Percentiles rank a stretch among this genome's conserved stretches.
phyloP scores from a whole-genome alignment of 2,113 vertebrate species.

The Ictidomys tridecemlineatus region DNA sequence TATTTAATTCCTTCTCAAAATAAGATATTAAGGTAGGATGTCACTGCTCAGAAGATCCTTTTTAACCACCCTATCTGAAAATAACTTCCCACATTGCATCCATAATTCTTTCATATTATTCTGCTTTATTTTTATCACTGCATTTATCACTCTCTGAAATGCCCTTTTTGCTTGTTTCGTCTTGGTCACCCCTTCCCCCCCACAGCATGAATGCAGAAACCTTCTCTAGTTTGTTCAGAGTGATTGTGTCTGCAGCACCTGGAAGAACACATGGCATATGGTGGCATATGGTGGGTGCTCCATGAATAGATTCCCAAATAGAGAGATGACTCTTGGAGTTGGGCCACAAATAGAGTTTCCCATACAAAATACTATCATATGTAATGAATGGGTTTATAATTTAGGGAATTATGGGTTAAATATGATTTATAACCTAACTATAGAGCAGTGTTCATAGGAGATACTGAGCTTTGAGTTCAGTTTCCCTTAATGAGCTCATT shows the following conservation, averaged over 20 bases:
- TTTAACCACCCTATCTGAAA: background rate
- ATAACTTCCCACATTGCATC: background rate
- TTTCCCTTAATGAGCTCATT: background rate
- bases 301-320: background rate
- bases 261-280: background rate
- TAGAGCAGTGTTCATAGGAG: background rate
- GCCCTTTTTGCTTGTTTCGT: background rate
- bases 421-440: background rate
- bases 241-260: background rate
- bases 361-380: background rate
- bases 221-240: constrained; percentile 14
- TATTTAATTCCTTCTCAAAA: background rate
- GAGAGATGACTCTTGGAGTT: background rate
- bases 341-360: background rate
- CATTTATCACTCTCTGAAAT: constrained; percentile 9
- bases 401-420: constrained; percentile 16
- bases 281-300: background rate
- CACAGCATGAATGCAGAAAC: background rate
- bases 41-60: background rate
- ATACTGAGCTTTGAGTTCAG: constrained; percentile 13
- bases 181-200: background rate
- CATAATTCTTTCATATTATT: background rate
- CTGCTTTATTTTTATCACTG: constrained; percentile 26
- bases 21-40: constrained; percentile 47
- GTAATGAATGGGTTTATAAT: background rate